These are phyloP conservation scores for Pseudoips prasinana DNA, from an alignment of 2,888 invertebrate genomes.

Conservation along the genomic window DNA sequence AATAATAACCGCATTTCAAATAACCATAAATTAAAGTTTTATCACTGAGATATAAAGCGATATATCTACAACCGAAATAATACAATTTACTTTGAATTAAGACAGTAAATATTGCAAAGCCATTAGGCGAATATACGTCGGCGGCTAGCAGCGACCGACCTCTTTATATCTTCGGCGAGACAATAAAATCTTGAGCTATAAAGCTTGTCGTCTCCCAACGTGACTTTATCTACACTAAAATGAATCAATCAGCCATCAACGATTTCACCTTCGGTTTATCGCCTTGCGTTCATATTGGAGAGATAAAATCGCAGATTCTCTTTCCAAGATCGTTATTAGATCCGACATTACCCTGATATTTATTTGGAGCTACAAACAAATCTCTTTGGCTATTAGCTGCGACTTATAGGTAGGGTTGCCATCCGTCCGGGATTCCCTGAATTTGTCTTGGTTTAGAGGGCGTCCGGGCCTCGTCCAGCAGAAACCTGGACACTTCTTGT, in stretches of 20 bases:
- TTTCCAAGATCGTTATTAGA: conserved; percentile 29
- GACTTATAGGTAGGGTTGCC: too few species aligned
- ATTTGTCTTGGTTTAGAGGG: too few species aligned
- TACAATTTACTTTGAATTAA: conserved; percentile 36
- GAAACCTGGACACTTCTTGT: too few species aligned
- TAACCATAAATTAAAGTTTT: conserved; percentile 22
- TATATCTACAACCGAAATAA: conserved; percentile 28
- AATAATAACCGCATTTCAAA: conserved; percentile 5
- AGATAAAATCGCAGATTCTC: conserved; percentile 34
- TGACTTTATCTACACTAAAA: conserved; percentile 60
- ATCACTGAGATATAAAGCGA: conserved; percentile 21
- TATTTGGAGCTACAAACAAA: conserved; percentile 33
- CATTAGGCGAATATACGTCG: conserved; percentile 35
- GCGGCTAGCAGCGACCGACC: conserved; percentile 28
- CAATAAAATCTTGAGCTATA: conserved; percentile 61
- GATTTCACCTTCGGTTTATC: conserved; percentile 45
- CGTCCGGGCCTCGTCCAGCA: too few species aligned
- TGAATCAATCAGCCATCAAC: conserved; percentile 67
- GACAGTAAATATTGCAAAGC: conserved; percentile 44
- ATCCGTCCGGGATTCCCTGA: too few species aligned
- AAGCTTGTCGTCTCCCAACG: conserved; percentile 46
- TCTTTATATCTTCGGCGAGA: conserved; percentile 47
- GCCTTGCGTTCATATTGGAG: conserved; percentile 34
- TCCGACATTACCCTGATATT: conserved; percentile 9
- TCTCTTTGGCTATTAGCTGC: conserved; percentile 35